phyloP scores from a whole-genome alignment of 2,113 vertebrate genomes.

The Hiodon alosoides region DNA sequence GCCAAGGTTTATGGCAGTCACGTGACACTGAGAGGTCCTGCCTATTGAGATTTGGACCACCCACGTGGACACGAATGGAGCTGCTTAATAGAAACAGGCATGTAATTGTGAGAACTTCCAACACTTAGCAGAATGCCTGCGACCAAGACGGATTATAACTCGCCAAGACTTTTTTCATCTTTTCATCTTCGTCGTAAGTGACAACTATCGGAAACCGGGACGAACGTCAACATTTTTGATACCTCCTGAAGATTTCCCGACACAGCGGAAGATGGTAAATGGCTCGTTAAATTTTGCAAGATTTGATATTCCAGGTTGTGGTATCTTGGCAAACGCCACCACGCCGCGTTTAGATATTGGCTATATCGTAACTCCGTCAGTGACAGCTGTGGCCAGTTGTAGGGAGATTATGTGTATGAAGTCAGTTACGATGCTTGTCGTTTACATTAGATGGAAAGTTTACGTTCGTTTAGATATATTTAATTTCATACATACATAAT shows the following conservation, averaged over 20 bases:
- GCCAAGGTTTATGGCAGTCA: slow-evolving; percentile 54
- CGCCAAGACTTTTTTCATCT: slow-evolving; percentile 45
- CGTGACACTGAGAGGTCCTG: slow-evolving; percentile 76
- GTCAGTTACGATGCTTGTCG: slow-evolving; percentile 13
- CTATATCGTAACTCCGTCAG: slow-evolving; percentile 26
- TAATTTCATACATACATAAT: slow-evolving; percentile 4
- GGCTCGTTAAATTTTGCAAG: slow-evolving; percentile 17
- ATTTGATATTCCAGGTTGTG: slow-evolving; percentile 38
- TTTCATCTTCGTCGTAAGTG: slow-evolving; percentile 33
- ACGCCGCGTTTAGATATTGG: slow-evolving; percentile 28
- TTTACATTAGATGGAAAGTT: slow-evolving; percentile 1
- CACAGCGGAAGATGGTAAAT: slow-evolving; percentile 57
- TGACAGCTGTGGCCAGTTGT: slow-evolving; percentile 23
- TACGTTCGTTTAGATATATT: not conserved
- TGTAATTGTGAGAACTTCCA: slow-evolving; percentile 73
- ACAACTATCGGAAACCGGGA: slow-evolving; percentile 27
- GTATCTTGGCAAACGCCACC: slow-evolving; percentile 36
- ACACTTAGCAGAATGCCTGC: slow-evolving; percentile 70
- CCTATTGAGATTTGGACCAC: slow-evolving; percentile 77
- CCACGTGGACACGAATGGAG: slow-evolving; percentile 74
- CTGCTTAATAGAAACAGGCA: slow-evolving; percentile 79
- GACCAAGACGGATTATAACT: slow-evolving; percentile 61
- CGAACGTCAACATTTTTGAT: slow-evolving; percentile 33
- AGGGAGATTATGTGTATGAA: slow-evolving; percentile 24
- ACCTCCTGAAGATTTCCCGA: slow-evolving; percentile 37